Conservation (phyloP, 2,113 vertebrate genomes). For the Gallinago jamesoni region DNA sequence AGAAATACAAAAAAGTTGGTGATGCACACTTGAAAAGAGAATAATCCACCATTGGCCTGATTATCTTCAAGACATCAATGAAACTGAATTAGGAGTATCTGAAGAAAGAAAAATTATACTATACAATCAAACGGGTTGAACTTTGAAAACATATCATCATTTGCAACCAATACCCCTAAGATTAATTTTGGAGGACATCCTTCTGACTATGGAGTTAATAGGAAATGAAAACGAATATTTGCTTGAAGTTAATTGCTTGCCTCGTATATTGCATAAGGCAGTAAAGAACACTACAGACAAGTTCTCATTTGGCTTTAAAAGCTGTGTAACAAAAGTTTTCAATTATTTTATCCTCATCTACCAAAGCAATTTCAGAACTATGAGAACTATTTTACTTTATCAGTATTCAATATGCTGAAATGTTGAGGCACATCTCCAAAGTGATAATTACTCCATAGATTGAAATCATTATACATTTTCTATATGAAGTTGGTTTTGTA, state of each 20-base stretch:
- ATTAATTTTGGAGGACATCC: slow-evolving; percentile 34
- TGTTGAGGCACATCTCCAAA: not conserved
- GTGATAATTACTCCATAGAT: not conserved
- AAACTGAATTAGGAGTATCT: not conserved
- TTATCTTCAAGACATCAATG: not conserved
- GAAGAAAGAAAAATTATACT: slow-evolving; percentile 6
- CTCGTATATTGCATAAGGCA: slow-evolving; percentile 15
- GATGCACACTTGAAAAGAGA: not conserved
- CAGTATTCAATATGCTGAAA: not conserved
- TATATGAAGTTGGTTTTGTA: not conserved
- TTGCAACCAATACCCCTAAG: not conserved
- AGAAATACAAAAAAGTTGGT: not conserved
- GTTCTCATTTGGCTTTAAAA: not conserved
- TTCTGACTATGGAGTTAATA: slow-evolving; percentile 34
- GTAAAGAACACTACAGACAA: not conserved
- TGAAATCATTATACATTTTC: not conserved
- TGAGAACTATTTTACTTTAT: not conserved
- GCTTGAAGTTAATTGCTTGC: slow-evolving; percentile 54
- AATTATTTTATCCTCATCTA: not conserved
- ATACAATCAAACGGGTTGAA: not conserved
- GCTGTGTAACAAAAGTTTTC: not conserved
- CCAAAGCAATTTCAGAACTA: not conserved
- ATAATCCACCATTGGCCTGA: not conserved
- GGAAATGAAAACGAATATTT: slow-evolving; percentile 63
- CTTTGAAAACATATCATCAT: not conserved